Evolutionary conservation across 2,113 vertebrate genomes (phyloP).

Genomic region (Erpornis zantholeuca): DNA sequence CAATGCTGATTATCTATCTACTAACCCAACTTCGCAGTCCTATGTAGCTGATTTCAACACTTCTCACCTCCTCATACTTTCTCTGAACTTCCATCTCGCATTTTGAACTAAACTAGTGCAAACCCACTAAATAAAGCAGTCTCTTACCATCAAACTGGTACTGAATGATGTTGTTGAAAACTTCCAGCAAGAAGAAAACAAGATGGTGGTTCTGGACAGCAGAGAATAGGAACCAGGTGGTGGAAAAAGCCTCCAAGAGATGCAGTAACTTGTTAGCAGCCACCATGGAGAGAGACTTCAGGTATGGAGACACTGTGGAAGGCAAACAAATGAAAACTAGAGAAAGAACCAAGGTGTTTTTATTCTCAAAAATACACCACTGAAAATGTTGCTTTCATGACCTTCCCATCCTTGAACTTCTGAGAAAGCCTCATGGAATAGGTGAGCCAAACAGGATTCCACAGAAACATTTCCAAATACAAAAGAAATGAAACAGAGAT

Average conservation of each 20-base stretch:
- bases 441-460: background rate
- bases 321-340: background rate
- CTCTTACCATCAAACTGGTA: conserved; percentile 97
- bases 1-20: background rate
- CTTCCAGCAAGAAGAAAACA: conserved; percentile 95
- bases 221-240: conserved; percentile 95
- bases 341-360: background rate
- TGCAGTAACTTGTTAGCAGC: conserved; percentile 96
- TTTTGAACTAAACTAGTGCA: background rate
- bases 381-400: background rate
- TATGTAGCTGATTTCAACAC: background rate
- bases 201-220: conserved; percentile 94
- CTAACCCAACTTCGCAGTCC: background rate
- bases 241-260: conserved; percentile 96
- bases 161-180: conserved; percentile 99
- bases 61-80: background rate
- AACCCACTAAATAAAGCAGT: background rate
- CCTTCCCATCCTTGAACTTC: background rate
- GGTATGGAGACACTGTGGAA: conserved; percentile 90
- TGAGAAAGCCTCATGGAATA: background rate
- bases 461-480: background rate
- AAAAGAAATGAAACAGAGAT: background rate
- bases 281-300: conserved; percentile 98
- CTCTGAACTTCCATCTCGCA: background rate
- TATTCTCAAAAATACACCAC: background rate